Percentiles rank a stretch among this genome's conserved stretches.
These are phyloP conservation scores for Sebastes itinus DNA, from an alignment of 2,797 vertebrate genomes.

Conservation along the genomic window DNA sequence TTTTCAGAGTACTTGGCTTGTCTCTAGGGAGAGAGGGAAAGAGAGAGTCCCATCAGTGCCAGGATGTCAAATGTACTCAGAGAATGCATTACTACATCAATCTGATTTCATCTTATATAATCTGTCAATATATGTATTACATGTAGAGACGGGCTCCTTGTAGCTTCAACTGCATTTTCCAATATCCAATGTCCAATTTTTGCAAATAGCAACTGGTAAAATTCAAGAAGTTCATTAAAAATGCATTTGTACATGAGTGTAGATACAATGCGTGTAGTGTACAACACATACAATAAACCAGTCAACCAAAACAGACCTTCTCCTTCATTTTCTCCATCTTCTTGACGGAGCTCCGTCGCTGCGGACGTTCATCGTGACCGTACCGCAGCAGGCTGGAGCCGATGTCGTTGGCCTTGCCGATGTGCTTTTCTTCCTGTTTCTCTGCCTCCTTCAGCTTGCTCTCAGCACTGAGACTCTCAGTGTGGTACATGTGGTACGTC, in stretches of 20 bases:
- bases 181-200: slow-evolving; percentile 1
- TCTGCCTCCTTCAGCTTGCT: slow-evolving; percentile 96
- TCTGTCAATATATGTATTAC: slow-evolving; percentile 5
- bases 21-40: slow-evolving; percentile 81
- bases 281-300: neutral
- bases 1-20: slow-evolving; percentile 99
- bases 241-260: neutral
- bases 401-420: slow-evolving; percentile 90
- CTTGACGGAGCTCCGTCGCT: slow-evolving; percentile 94
- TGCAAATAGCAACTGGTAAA: neutral
- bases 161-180: neutral
- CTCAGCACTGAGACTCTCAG: slow-evolving; percentile 92
- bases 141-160: neutral
- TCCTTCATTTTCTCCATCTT: slow-evolving; percentile 99
- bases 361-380: slow-evolving; percentile 90
- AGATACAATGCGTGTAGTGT: neutral
- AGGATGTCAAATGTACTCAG: slow-evolving; percentile 38
- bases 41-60: slow-evolving; percentile 36
- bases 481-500: slow-evolving; percentile 98
- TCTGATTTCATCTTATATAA: slow-evolving; percentile 34
- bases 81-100: slow-evolving; percentile 30
- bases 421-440: slow-evolving; percentile 96
- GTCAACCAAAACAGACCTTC: slow-evolving; percentile 81
- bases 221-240: slow-evolving; percentile 1
- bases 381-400: slow-evolving; percentile 87